Evolutionary conservation across 1,140 invertebrate species (phyloP).

Genomic region (Adoxophyes honmai): DNA sequence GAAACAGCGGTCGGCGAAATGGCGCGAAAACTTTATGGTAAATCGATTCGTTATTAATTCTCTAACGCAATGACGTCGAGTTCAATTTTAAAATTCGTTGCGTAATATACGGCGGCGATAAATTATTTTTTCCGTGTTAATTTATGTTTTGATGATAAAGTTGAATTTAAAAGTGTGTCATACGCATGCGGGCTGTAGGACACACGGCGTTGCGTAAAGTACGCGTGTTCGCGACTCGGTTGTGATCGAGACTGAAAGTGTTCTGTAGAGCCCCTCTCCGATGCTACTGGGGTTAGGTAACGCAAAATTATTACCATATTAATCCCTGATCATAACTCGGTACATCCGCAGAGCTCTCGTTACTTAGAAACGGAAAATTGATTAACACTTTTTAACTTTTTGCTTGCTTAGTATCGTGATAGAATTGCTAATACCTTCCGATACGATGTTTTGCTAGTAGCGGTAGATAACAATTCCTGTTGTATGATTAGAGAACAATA

Average conservation of each 20-base stretch:
- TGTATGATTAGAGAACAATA: too few species aligned
- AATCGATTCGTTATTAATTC: slow-evolving; percentile 3
- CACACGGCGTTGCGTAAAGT: slow-evolving; percentile 48
- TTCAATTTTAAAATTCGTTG: slow-evolving; percentile 1
- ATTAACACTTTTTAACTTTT: too few species aligned
- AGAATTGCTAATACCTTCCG: too few species aligned
- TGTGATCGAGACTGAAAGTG: slow-evolving; percentile 68
- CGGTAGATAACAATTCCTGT: too few species aligned
- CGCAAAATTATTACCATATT: slow-evolving; percentile 48
- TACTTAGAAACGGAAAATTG: neutral
- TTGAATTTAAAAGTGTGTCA: slow-evolving; percentile 55
- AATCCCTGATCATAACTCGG: slow-evolving; percentile 52
- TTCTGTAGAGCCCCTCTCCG: slow-evolving; percentile 44
- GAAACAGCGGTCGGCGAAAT: slow-evolving; percentile 16
- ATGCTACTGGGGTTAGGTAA: slow-evolving; percentile 53
- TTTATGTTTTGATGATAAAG: neutral
- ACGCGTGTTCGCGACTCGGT: slow-evolving; percentile 43
- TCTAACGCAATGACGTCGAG: neutral
- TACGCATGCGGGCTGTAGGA: slow-evolving; percentile 49
- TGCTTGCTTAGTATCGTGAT: too few species aligned
- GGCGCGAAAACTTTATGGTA: slow-evolving; percentile 20
- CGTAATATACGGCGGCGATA: neutral
- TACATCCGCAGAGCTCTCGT: slow-evolving; percentile 33
- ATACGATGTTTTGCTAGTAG: too few species aligned
- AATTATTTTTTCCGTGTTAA: neutral